These are phyloP conservation scores for Lerista edwardsae DNA, from an alignment of 2,797 vertebrate species.

Conservation along the genomic window DNA sequence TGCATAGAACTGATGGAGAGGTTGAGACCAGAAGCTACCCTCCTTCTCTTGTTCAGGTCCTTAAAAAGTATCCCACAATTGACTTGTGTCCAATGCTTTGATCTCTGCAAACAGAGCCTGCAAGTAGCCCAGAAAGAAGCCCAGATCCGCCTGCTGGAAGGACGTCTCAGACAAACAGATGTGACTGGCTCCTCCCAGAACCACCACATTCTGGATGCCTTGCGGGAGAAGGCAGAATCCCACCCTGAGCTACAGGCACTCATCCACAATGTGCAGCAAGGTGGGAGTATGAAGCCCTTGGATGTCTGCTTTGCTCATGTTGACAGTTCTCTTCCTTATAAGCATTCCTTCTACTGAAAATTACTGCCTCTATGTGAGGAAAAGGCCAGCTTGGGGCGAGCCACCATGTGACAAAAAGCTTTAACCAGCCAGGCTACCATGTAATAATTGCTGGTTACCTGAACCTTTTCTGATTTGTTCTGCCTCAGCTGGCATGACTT, in stretches of 20 bases:
- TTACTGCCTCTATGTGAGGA: not conserved
- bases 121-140: constrained; percentile 95
- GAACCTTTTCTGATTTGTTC: not conserved
- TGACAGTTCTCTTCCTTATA: not conserved
- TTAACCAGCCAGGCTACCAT: not conserved
- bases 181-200: constrained; percentile 87
- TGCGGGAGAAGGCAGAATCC: constrained; percentile 91
- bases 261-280: constrained; percentile 88
- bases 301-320: not conserved
- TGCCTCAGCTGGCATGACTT: not conserved
- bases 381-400: not conserved
- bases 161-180: constrained; percentile 90
- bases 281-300: constrained; percentile 64
- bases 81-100: rapidly evolving
- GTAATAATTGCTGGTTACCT: not conserved
- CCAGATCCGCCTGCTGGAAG: constrained; percentile 93
- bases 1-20: not conserved
- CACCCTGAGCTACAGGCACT: constrained; percentile 91
- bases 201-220: constrained; percentile 90
- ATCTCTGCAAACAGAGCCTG: constrained; percentile 80
- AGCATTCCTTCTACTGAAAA: not conserved
- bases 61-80: rapidly evolving
- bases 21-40: not conserved
- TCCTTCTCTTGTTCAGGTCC: not conserved
- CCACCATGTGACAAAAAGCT: not conserved